phyloP scores from a whole-genome alignment of 2,888 invertebrate species.

The Caenorhabditis virilis region DNA sequence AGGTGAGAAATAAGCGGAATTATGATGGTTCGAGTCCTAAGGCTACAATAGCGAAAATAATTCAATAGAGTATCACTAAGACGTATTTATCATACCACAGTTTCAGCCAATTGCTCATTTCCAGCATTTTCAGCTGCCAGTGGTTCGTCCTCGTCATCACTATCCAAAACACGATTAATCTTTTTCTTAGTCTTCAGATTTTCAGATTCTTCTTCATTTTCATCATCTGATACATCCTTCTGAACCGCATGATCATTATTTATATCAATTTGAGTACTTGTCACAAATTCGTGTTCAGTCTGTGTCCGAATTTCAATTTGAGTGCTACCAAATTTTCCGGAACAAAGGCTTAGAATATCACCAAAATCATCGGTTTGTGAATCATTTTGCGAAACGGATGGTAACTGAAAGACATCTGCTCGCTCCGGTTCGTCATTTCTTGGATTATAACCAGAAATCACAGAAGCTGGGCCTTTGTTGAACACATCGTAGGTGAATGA shows the following conservation, averaged over 20 bases:
- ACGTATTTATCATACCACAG: neutral
- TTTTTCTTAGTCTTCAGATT: neutral
- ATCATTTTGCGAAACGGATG: constrained; percentile 1
- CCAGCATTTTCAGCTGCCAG: neutral
- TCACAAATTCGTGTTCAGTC: no score
- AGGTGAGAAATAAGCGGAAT: neutral
- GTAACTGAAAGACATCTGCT: neutral
- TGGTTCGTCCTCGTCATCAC: neutral
- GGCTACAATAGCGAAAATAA: neutral
- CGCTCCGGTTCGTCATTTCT: no score
- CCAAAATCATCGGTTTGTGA: constrained; percentile 5
- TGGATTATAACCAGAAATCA: constrained; percentile 14
- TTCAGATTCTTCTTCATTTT: constrained; percentile 1
- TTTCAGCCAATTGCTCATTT: neutral
- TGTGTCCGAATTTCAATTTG: neutral
- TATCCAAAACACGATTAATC: neutral
- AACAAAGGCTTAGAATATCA: constrained; percentile 25
- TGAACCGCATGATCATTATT: constrained; percentile 4
- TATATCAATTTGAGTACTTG: neutral
- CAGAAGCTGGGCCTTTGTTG: constrained; percentile 18
- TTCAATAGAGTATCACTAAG: neutral
- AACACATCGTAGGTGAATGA: constrained; percentile 32
- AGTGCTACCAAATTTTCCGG: constrained; percentile 12
- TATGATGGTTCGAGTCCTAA: neutral
- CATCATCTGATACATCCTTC: neutral